Evolutionary conservation across 92 coral and sea anemone species (phyloP).

Genomic region (Epizoanthus fatuus): DNA sequence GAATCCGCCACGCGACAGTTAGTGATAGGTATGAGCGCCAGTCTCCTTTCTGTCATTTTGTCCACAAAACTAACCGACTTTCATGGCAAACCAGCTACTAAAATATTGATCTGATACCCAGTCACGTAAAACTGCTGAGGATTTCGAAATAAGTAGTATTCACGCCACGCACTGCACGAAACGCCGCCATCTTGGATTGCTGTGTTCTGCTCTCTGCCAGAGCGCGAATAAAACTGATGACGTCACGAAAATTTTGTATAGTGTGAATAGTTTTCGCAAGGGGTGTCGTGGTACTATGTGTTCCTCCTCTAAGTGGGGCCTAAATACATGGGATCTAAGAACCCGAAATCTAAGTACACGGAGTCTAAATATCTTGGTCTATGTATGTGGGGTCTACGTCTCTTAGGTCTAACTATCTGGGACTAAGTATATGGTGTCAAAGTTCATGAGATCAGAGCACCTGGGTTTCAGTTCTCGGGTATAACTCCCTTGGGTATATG

Average conservation of each 20-base stretch:
- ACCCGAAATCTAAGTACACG: too few relatives aligned
- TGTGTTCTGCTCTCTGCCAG: neutral
- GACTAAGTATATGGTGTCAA: too few relatives aligned
- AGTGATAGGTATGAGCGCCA: too few relatives aligned
- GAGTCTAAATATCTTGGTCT: too few relatives aligned
- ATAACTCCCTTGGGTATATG: too few relatives aligned
- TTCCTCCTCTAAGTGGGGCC: neutral
- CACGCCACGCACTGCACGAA: neutral
- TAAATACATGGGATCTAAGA: too few relatives aligned
- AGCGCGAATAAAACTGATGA: conserved; percentile 21
- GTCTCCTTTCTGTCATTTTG: conserved; percentile 16
- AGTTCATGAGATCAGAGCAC: too few relatives aligned
- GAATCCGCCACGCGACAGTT: conserved; percentile 22
- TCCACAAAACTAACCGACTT: conserved; percentile 51
- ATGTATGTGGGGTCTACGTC: too few relatives aligned
- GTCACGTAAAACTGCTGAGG: conserved; percentile 22
- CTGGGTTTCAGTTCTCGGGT: too few relatives aligned
- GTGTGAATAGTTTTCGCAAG: neutral
- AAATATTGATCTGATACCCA: conserved; percentile 48
- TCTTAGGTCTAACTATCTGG: too few relatives aligned
- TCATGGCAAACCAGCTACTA: conserved; percentile 50
- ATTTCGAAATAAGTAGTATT: neutral
- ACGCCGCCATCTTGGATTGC: conserved; percentile 12
- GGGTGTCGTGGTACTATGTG: neutral
- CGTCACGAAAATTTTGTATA: conserved; percentile 17